Base-by-base conservation (phyloP, 2,113 vertebrate genomes). In the Dasyornis broadbenti region DNA sequence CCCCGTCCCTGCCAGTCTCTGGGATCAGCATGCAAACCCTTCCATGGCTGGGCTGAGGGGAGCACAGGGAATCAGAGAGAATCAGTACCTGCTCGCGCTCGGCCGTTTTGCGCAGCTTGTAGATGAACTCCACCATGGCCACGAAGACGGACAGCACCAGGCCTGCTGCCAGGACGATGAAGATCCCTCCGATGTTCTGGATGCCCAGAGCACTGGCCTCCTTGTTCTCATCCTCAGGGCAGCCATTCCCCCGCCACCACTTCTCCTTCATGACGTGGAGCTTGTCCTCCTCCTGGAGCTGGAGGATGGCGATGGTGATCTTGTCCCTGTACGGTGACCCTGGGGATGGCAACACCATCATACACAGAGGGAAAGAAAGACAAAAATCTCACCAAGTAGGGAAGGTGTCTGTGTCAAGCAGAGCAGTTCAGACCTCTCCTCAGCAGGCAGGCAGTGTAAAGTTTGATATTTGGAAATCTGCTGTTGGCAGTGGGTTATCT, bases 261-360 rank as follows among this genome's bases (percentile, higher is more conserved):
- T 99, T 99, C 97, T 99, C 99, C 95, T 99, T 99, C 97, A 99
- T 98, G 85, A 99, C 98, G 44, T 99, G 99, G 47, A 99, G 98
- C 96, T 99, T 99, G 89, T 99, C 99, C 64, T 99, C 99, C 95
- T 99, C 99, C 97, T 99, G 98, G 72, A 99, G 98, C 97, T 99
- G 99, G 21, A 99, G 98, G 92, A 99, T 99, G 73, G 99, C 99
- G 7, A 99, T 99, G 97, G 98, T 99, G 97, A 99, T 98, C 98
- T 99, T 99, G 98, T 99, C 99, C 95, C 99, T 98, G 97, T 99
- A 99, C 0, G 99, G 99, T 9, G 99, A 99, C 72, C 99, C 99
- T 99, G 97, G 8, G 85, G 72, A 21, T 31, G 33, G 61, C 15
- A 39, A 35, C 47, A 37, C 6, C 0, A 0, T 82, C 35, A 61